Conservation (phyloP, 2,888 invertebrate species). For the Thalpophila matura region DNA sequence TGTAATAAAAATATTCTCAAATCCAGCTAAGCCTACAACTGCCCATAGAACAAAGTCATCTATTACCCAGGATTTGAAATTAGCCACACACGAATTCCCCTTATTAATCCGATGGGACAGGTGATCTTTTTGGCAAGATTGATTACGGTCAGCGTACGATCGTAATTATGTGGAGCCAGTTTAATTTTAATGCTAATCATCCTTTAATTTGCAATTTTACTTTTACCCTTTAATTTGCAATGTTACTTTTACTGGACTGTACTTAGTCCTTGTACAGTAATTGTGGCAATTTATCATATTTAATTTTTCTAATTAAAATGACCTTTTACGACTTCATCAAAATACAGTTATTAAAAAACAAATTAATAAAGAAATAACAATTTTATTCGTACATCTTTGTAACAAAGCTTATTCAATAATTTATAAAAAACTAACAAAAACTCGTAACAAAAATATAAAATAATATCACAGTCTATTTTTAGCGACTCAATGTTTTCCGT, state of each 20-base stretch:
- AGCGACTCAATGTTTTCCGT: constrained; percentile 82
- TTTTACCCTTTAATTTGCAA: constrained; percentile 35
- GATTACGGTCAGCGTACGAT: constrained; percentile 48
- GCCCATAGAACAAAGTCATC: constrained; percentile 33
- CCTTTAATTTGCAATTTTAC: constrained; percentile 32
- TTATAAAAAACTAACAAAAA: constrained; percentile 74
- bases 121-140: constrained; percentile 57
- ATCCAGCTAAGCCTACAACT: constrained; percentile 24
- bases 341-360: neutral
- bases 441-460: constrained; percentile 71
- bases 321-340: neutral
- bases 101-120: constrained; percentile 56
- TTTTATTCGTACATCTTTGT: constrained; percentile 56
- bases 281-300: too few species aligned
- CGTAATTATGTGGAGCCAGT: constrained; percentile 40
- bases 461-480: constrained; percentile 81
- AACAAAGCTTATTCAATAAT: constrained; percentile 64
- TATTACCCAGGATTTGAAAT: constrained; percentile 54
- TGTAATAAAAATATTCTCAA: constrained; percentile 21
- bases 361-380: constrained; percentile 29
- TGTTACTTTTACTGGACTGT: neutral
- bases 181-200: constrained; percentile 45
- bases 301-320: neutral
- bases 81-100: constrained; percentile 53
- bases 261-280: too few species aligned